These are phyloP conservation scores for Trididemnum clinides DNA, from an alignment of 23 tunicate genomes.

Conservation along the genomic window DNA sequence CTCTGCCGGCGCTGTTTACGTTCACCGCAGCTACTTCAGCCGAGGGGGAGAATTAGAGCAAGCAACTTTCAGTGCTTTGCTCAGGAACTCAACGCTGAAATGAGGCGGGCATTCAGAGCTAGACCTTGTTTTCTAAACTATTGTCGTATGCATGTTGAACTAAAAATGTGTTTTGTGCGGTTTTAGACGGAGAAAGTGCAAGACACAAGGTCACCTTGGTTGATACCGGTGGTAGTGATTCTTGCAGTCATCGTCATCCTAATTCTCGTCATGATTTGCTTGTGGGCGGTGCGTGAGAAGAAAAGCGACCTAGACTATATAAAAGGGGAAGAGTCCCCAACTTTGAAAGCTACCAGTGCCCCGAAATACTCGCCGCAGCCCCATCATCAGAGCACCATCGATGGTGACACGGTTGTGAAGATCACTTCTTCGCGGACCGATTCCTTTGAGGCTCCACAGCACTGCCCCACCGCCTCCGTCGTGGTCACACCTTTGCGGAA, in stretches of 20 bases:
- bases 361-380: background rate
- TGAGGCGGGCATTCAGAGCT: no score
- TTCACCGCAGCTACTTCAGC: no score
- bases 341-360: constrained; percentile 9
- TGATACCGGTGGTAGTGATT: constrained; percentile 53
- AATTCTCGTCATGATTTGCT: constrained; percentile 8
- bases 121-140: no score
- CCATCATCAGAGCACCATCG: constrained; percentile 20
- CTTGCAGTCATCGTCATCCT: constrained; percentile 16
- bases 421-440: constrained; percentile 38
- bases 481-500: constrained; percentile 52
- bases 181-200: background rate
- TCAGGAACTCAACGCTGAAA: no score
- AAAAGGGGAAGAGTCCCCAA: constrained; percentile 41
- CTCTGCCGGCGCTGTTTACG: no score
- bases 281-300: background rate
- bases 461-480: constrained; percentile 59
- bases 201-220: constrained; percentile 20
- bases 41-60: no score
- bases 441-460: constrained; percentile 10
- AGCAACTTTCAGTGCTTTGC: no score
- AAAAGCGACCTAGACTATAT: background rate
- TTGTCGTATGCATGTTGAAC: no score
- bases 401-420: constrained; percentile 41
- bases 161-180: no score